Conservation (phyloP, 2,797 vertebrate genomes). For the Sciurus carolinensis region DNA sequence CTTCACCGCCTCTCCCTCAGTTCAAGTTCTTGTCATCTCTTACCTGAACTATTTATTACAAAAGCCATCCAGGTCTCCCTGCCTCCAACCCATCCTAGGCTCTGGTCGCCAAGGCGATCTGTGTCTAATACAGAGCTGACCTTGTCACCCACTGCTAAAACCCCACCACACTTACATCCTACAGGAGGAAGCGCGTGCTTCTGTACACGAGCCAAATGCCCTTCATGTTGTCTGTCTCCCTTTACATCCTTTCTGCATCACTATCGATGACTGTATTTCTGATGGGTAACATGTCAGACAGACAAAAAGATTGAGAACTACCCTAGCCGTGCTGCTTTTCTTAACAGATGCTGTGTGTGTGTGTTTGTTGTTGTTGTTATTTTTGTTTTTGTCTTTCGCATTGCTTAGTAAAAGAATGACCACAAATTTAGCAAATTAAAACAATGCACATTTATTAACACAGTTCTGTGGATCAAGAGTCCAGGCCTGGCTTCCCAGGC, state of each 20-base stretch:
- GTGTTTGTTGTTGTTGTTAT: too few species aligned
- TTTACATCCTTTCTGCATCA: not conserved
- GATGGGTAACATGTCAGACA: not conserved
- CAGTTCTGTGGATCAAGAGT: not conserved
- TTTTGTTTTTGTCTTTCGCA: too few species aligned
- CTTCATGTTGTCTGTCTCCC: not conserved
- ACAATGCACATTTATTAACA: not conserved
- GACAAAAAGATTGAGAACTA: not conserved
- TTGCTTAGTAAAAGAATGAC: not conserved
- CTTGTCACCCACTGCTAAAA: not conserved
- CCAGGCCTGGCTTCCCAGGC: not conserved
- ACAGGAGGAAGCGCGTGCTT: not conserved
- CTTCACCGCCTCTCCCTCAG: not conserved
- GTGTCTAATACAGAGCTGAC: not conserved
- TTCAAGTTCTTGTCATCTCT: constrained; percentile 14
- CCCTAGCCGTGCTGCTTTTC: not conserved
- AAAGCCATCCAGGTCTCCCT: not conserved
- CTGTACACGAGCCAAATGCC: not conserved
- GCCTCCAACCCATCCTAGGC: not conserved
- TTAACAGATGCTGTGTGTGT: not conserved
- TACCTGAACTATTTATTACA: not conserved
- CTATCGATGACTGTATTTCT: not conserved
- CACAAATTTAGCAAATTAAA: constrained; percentile 1
- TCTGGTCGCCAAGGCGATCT: not conserved
- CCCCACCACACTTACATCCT: not conserved